Conservation (phyloP, 2,113 vertebrate species). For the Numenius arquata region DNA sequence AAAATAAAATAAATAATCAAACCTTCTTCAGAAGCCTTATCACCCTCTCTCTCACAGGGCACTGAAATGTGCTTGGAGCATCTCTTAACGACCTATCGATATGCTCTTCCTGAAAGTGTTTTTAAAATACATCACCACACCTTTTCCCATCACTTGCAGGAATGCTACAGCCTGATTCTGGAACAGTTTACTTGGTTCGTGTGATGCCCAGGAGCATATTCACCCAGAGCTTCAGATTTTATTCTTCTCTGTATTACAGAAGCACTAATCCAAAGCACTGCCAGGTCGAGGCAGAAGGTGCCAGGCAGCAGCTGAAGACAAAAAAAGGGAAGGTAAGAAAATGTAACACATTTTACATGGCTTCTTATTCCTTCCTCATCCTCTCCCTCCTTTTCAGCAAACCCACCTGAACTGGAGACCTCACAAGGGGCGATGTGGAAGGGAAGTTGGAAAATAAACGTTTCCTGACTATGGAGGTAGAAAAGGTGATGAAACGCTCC, state of each 20-base stretch:
- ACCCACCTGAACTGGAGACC: neutral
- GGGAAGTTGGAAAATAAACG: neutral
- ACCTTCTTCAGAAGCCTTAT: neutral
- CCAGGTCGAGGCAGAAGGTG: neutral
- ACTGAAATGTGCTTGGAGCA: neutral
- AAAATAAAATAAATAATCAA: neutral
- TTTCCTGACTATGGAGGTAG: neutral
- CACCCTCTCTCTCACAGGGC: fast-evolving
- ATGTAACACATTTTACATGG: neutral
- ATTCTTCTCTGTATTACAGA: neutral
- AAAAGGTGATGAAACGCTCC: fast-evolving
- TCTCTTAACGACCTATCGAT: neutral
- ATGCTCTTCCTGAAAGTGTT: neutral
- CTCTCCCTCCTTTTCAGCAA: neutral
- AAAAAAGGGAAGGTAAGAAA: neutral
- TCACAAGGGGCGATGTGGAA: neutral
- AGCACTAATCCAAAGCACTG: neutral
- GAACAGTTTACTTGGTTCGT: neutral
- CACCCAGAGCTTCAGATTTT: neutral
- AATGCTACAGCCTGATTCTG: neutral
- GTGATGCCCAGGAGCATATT: neutral
- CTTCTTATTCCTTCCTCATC: neutral
- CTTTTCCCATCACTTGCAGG: neutral
- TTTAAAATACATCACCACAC: neutral
- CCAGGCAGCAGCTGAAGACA: neutral